phyloP scores from a whole-genome alignment of 2,888 invertebrate species.

The Cheilosia grossa region DNA sequence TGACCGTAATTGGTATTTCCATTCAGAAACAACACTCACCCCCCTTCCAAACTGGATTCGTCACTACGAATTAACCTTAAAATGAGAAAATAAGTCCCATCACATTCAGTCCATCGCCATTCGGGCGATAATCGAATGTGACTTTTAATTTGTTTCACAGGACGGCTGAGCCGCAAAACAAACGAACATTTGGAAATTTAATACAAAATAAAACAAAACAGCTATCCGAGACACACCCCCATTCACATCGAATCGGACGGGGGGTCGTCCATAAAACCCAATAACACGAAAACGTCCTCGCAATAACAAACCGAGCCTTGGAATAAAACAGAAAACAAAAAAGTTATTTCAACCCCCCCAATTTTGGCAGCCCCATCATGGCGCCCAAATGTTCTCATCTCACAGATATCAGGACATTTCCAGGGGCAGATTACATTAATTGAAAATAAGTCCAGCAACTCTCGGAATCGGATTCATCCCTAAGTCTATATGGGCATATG shows the following conservation, averaged over 20 bases:
- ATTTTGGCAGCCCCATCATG: background rate
- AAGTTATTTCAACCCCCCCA: constrained; percentile 7
- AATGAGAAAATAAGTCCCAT: constrained; percentile 53
- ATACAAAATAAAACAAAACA: constrained; percentile 17
- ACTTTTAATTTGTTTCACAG: constrained; percentile 60
- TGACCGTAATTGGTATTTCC: constrained; percentile 16
- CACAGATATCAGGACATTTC: constrained; percentile 3
- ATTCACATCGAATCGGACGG: background rate
- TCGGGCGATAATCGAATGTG: constrained; percentile 66
- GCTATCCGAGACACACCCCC: background rate
- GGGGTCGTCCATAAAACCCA: constrained; percentile 43
- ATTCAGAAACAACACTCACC: background rate
- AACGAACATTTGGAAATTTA: constrained; percentile 36
- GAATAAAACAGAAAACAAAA: constrained; percentile 22
- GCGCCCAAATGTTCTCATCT: constrained; percentile 9
- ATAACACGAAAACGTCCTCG: constrained; percentile 45
- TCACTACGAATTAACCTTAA: constrained; percentile 58
- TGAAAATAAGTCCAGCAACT: constrained; percentile 62
- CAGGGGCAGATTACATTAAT: constrained; percentile 61
- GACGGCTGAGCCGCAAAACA: constrained; percentile 1
- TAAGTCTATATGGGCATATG: background rate
- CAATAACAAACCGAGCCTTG: constrained; percentile 34
- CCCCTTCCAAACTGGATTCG: background rate
- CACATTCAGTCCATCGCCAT: constrained; percentile 36
- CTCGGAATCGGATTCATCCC: constrained; percentile 32